Evolutionary conservation across 1,140 invertebrate genomes (phyloP).

Genomic region (Rhizoglyphus robini): DNA sequence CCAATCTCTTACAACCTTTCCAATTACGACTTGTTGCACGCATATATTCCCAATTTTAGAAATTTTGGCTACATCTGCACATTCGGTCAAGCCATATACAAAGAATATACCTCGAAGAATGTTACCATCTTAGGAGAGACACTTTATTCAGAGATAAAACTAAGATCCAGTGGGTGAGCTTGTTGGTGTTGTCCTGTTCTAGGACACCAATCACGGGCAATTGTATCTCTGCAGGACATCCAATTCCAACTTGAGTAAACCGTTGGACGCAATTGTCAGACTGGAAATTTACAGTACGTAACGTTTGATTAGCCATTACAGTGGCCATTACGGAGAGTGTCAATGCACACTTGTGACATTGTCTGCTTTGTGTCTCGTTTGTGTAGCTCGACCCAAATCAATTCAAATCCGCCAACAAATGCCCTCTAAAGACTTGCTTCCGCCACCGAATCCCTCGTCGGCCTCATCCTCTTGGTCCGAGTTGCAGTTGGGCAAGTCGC

Average conservation of each 20-base stretch:
- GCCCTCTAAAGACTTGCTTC: neutral
- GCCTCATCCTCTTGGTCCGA: neutral
- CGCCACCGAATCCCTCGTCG: neutral
- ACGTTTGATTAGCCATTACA: neutral
- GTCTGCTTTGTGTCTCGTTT: neutral
- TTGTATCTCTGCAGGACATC: neutral
- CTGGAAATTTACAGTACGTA: slow-evolving; percentile 1
- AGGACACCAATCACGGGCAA: slow-evolving; percentile 13
- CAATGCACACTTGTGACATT: neutral
- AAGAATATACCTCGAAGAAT: no score
- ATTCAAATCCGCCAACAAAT: slow-evolving; percentile 10
- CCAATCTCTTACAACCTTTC: no score
- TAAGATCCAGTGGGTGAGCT: no score
- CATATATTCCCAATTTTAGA: no score
- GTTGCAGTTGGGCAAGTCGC: neutral
- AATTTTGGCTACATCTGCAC: no score
- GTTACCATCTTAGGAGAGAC: no score
- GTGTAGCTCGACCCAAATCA: slow-evolving; percentile 2
- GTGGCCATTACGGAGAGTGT: no score
- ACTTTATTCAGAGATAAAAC: no score
- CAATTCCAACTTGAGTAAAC: slow-evolving; percentile 3
- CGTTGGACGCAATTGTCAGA: slow-evolving; percentile 2
- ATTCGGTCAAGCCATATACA: no score
- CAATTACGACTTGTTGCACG: no score
- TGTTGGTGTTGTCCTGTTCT: no score